Percentiles rank a stretch among this genome's conserved stretches.
phyloP scores from a whole-genome alignment of 2,113 vertebrate species.

The Fukomys damarensis region DNA sequence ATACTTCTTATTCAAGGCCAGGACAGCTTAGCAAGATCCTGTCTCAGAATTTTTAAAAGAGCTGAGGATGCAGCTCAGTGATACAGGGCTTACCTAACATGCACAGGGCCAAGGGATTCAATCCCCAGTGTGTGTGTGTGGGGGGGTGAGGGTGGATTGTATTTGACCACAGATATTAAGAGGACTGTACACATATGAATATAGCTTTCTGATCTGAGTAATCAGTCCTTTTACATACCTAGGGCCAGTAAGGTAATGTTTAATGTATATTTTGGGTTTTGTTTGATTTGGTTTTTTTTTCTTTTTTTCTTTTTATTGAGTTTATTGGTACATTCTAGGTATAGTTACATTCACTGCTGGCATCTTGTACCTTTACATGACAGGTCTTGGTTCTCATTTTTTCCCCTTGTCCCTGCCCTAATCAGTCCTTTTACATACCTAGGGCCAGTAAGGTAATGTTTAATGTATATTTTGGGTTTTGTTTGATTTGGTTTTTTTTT shows the following conservation, averaged over 20 bases:
- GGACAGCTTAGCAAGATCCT: neutral
- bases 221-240: neutral
- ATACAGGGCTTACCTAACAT: neutral
- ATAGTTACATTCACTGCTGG: too few species aligned
- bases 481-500: too few species aligned
- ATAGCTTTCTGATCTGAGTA: slow-evolving; percentile 22
- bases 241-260: neutral
- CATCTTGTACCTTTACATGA: too few species aligned
- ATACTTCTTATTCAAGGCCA: neutral
- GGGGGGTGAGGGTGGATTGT: neutral
- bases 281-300: neutral
- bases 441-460: too few species aligned
- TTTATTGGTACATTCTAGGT: too few species aligned
- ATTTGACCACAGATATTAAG: slow-evolving; percentile 12
- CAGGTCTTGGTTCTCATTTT: too few species aligned
- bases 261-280: neutral
- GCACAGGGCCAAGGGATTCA: neutral
- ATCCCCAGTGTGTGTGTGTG: neutral
- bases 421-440: too few species aligned
- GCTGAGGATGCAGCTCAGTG: neutral
- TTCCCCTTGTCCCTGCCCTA: too few species aligned
- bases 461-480: too few species aligned
- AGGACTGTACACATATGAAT: neutral
- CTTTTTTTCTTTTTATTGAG: too few species aligned
- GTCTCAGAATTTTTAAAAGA: neutral